A percentile compares a stretch with the other conserved stretches of the same genome.
These are phyloP conservation scores for Iphiclides podalirius DNA, from an alignment of 2,888 invertebrate genomes.

Conservation along the genomic window DNA sequence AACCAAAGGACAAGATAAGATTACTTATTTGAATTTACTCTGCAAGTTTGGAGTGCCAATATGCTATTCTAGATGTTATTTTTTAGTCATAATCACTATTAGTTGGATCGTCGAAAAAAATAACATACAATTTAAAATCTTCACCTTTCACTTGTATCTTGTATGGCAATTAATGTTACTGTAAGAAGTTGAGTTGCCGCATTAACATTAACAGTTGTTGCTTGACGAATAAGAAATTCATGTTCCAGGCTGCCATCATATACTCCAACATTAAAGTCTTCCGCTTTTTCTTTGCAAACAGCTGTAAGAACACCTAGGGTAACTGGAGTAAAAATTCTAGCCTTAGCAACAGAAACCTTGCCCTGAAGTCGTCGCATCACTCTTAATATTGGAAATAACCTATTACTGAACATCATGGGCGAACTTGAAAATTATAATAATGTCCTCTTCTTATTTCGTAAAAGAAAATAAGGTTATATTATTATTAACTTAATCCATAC, in stretches of 20 bases:
- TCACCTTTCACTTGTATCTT: slow-evolving; percentile 75
- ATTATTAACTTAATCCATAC: too few relatives aligned
- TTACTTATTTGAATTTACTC: too few relatives aligned
- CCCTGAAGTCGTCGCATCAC: slow-evolving; percentile 38
- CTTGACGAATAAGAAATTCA: slow-evolving; percentile 75
- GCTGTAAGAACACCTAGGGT: slow-evolving; percentile 47
- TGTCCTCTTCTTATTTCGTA: too few relatives aligned
- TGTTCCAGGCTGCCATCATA: slow-evolving; percentile 64
- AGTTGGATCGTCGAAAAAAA: too few relatives aligned
- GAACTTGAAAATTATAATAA: too few relatives aligned
- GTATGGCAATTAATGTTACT: slow-evolving; percentile 75
- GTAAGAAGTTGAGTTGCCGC: slow-evolving; percentile 78
- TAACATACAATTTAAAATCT: too few relatives aligned
- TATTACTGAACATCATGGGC: slow-evolving; percentile 51
- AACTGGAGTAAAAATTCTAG: slow-evolving; percentile 47
- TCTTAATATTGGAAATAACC: slow-evolving; percentile 46
- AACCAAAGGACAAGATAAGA: too few relatives aligned
- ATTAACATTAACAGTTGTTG: slow-evolving; percentile 74
- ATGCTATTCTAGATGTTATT: too few relatives aligned
- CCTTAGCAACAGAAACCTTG: slow-evolving; percentile 36
- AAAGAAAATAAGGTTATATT: too few relatives aligned
- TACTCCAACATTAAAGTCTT: slow-evolving; percentile 39
- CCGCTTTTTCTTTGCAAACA: slow-evolving; percentile 48
- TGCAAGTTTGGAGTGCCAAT: too few relatives aligned
- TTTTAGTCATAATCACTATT: too few relatives aligned